These are phyloP conservation scores for Smutsia gigantea DNA, from an alignment of 2,797 vertebrate genomes.

Conservation along the genomic window DNA sequence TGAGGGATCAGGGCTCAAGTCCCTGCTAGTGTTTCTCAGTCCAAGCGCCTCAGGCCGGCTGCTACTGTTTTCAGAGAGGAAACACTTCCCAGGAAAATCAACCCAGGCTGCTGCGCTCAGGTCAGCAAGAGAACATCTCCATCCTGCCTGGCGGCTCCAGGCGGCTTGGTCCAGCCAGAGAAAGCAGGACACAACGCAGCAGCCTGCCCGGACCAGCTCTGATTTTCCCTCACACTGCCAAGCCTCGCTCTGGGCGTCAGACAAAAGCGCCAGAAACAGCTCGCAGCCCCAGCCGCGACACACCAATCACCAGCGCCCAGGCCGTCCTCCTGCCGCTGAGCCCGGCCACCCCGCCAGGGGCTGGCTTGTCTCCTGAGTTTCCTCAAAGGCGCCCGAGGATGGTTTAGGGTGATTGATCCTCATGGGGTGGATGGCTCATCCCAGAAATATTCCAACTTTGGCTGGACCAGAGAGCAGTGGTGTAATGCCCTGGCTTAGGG, in stretches of 20 bases:
- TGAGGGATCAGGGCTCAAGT: background rate
- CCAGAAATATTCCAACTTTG: slow-evolving; percentile 61
- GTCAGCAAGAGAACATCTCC: slow-evolving; percentile 16
- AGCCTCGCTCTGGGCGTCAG: slow-evolving; percentile 35
- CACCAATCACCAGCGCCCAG: background rate
- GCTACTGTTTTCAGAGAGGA: slow-evolving; percentile 2
- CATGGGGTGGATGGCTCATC: slow-evolving; percentile 1
- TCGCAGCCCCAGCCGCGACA: background rate
- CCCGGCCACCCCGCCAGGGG: background rate
- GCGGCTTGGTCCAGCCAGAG: background rate
- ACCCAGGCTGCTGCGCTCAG: background rate
- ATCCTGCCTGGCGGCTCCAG: background rate
- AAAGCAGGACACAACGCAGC: background rate
- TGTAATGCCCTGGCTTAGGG: slow-evolving; percentile 17
- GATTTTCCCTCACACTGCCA: background rate
- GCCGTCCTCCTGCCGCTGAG: background rate
- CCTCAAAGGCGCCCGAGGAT: slow-evolving; percentile 67
- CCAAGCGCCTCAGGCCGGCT: background rate
- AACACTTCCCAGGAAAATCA: background rate
- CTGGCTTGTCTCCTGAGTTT: slow-evolving; percentile 65
- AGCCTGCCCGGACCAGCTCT: background rate
- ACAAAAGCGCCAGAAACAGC: slow-evolving; percentile 56
- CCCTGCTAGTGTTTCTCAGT: background rate
- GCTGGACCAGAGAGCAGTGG: background rate
- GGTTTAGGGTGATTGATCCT: slow-evolving; percentile 71